Evolutionary conservation across 2,113 vertebrate genomes (phyloP), one percentile per base, ranked within the genome.

Genomic region (Apodemus speciosus): DNA sequence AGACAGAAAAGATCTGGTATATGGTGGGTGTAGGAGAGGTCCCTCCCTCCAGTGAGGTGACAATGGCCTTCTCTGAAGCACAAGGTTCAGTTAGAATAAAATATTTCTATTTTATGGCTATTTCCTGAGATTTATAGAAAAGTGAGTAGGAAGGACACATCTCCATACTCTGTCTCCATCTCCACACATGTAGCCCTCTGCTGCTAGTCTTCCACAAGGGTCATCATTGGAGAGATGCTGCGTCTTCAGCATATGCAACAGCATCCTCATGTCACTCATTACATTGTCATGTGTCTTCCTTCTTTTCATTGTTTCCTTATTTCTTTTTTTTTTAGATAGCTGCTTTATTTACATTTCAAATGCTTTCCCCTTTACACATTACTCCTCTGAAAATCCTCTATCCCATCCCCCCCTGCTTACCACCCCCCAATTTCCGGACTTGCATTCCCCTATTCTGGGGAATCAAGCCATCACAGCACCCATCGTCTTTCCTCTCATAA

Each of bases 281-380:
- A 68, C 77, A 95, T 97, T 91, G 95, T 92, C 93, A 66, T 30
- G 64, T 97, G 96, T 97, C 96, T 62, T 84, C 25, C 25, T 46
- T 43, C 60, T 64, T 64, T 46, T 43, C 23, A 32, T 84, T 64
- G n/a, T 14, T 84, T 64, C 58, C 15, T 64, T 64, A 9, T 32
- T 84, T 46, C 15, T 10, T 83, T 77, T 77, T 30, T 77, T 46
- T 46, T 46, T 46, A 46, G 43, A 46, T 46, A 46, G 43, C 6
- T 46, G 43, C 43, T 46, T 46, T 46, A 46, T 46, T 46, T 46
- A 46, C 43, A 46, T 46, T 46, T 46, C 43, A 46, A 46, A 46
- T 46, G 43, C 3, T 46, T 4, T 46, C 43, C 43, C 43, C 43
- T 46, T 46, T 46, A 46, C 43, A 46, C 43, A 46, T 46, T 6